Conservation (phyloP, 2,888 invertebrate species). For the Pediacus dermestoides region DNA sequence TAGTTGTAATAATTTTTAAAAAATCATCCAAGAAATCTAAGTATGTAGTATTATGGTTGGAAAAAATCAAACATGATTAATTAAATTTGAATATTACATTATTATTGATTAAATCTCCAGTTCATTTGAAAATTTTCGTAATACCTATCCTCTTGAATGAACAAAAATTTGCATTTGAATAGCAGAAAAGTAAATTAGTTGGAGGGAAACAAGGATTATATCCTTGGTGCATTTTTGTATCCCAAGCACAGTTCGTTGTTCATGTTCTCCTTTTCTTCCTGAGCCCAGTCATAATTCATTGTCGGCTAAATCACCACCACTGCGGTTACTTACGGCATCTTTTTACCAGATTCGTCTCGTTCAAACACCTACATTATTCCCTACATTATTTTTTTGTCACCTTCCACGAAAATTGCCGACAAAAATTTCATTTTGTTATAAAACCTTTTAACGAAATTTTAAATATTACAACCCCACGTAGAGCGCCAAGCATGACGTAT, state of each 20-base stretch:
- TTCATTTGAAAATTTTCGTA: background rate
- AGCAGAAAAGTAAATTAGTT: slow-evolving; percentile 27
- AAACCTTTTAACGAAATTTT: background rate
- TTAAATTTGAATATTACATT: background rate
- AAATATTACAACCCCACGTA: slow-evolving; percentile 1
- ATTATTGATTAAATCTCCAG: background rate
- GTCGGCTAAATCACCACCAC: slow-evolving; percentile 22
- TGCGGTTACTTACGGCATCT: slow-evolving; percentile 1
- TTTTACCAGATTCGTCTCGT: background rate
- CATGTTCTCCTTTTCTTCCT: slow-evolving; percentile 19
- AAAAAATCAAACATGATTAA: slow-evolving; percentile 1
- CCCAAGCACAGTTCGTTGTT: slow-evolving; percentile 20
- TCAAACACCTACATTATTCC: background rate
- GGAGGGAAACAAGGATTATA: slow-evolving; percentile 29
- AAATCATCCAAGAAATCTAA: too few relatives aligned
- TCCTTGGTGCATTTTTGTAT: slow-evolving; percentile 28
- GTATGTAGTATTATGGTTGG: too few relatives aligned
- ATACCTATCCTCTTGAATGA: background rate
- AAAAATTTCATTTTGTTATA: background rate
- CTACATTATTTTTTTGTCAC: background rate
- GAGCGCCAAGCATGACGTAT: too few relatives aligned
- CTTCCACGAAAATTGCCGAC: background rate
- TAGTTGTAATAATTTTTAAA: too few relatives aligned
- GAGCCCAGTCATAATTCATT: slow-evolving; percentile 24
- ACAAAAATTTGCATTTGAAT: background rate